These are phyloP conservation scores for Phthorimaea operculella DNA, from an alignment of 1,140 invertebrate genomes.

Conservation along the genomic window DNA sequence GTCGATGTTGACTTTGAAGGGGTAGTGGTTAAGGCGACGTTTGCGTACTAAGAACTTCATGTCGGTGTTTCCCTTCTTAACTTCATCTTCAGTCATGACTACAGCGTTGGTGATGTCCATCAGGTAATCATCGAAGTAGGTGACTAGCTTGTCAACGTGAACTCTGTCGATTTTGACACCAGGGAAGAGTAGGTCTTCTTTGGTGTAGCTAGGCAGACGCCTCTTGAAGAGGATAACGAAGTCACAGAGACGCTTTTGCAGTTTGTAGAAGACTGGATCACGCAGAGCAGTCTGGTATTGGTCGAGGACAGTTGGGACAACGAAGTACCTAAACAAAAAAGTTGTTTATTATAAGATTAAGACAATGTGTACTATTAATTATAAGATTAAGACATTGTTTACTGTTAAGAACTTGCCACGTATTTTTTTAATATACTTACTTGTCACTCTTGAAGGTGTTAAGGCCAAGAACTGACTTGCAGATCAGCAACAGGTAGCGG, in stretches of 20 bases:
- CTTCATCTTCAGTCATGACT: conserved; percentile 42
- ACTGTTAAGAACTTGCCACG: not conserved
- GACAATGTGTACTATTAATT: conserved; percentile 11
- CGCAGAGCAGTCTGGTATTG: conserved; percentile 72
- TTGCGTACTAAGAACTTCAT: conserved; percentile 69
- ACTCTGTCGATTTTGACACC: conserved; percentile 71
- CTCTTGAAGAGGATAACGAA: conserved; percentile 70
- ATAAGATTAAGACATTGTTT: not conserved
- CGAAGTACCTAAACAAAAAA: conserved; percentile 52
- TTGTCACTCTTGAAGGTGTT: conserved; percentile 42
- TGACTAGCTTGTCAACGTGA: conserved; percentile 65
- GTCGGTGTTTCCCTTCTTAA: conserved; percentile 46
- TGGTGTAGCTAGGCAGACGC: conserved; percentile 72
- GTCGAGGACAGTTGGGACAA: conserved; percentile 67
- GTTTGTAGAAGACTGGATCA: conserved; percentile 75
- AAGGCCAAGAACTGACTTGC: conserved; percentile 48
- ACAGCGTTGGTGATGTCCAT: conserved; percentile 68
- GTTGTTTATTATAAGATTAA: conserved; percentile 17
- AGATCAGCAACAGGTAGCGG: conserved; percentile 50
- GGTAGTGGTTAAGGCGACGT: conserved; percentile 72
- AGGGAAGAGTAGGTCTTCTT: conserved; percentile 70
- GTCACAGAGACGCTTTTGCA: conserved; percentile 71
- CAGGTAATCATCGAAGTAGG: conserved; percentile 70
- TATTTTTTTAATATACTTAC: conserved; percentile 28
- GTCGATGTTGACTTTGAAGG: conserved; percentile 72